Conservation (phyloP, 2,113 vertebrate genomes). For the Nibea coibor region DNA sequence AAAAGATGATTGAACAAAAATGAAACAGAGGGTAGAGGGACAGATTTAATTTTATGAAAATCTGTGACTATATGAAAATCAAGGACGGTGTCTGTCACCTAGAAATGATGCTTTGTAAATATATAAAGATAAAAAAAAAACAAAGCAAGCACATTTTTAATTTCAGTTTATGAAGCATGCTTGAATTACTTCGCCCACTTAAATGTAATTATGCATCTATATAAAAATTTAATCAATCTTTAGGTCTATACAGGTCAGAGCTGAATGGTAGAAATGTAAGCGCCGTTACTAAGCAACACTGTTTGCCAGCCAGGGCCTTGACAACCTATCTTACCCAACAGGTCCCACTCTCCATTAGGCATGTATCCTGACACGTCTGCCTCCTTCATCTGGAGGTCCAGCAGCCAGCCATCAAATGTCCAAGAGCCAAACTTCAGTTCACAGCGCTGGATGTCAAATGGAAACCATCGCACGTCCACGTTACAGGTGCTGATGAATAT, state of each 20-base stretch:
- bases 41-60: background rate
- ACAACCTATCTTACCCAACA: conserved; percentile 77
- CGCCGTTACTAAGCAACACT: conserved; percentile 45
- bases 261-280: background rate
- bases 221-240: background rate
- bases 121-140: too few relatives aligned
- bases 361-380: conserved; percentile 86
- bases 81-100: too few relatives aligned
- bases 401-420: conserved; percentile 87
- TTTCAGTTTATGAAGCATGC: background rate
- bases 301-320: background rate
- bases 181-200: background rate
- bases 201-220: background rate
- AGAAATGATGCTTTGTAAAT: background rate
- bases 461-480: conserved; percentile 87
- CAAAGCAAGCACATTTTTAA: background rate
- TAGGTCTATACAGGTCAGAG: background rate
- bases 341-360: conserved; percentile 87
- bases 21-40: background rate
- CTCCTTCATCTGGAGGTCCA: conserved; percentile 87
- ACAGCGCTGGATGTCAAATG: conserved; percentile 86
- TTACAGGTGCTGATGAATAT: conserved; percentile 86
- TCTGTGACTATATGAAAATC: too few relatives aligned
- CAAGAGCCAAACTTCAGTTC: conserved; percentile 88
- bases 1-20: background rate